Evolutionary conservation across 2,888 invertebrate genomes (phyloP).

Genomic region (Molanna angustata): DNA sequence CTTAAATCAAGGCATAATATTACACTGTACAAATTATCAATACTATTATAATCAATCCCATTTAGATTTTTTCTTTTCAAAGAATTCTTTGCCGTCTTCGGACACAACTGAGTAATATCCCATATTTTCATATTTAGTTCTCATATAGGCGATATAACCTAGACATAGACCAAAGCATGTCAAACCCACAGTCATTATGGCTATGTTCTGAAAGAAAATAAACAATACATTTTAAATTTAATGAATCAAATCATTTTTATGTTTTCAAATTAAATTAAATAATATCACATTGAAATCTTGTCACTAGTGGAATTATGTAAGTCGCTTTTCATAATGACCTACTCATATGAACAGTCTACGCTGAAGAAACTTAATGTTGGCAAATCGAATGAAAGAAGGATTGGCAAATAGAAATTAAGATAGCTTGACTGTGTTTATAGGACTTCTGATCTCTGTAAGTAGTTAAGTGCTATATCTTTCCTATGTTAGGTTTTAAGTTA

Average conservation of each 20-base stretch:
- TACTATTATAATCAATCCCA: slow-evolving; percentile 59
- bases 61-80: slow-evolving; percentile 72
- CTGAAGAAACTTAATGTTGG: too few species aligned
- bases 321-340: too few species aligned
- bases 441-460: background rate
- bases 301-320: too few species aligned
- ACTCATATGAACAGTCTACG: too few species aligned
- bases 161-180: slow-evolving; percentile 69
- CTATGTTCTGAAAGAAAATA: slow-evolving; percentile 68
- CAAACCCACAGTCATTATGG: slow-evolving; percentile 81
- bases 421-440: background rate
- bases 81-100: slow-evolving; percentile 73
- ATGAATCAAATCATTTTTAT: background rate
- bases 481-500: background rate
- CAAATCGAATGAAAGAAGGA: too few species aligned
- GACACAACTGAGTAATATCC: slow-evolving; percentile 79
- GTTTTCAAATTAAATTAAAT: background rate
- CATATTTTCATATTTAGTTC: slow-evolving; percentile 72
- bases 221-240: background rate
- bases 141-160: slow-evolving; percentile 84
- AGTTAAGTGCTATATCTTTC: background rate
- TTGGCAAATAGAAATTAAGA: background rate
- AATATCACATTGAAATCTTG: background rate
- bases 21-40: background rate
- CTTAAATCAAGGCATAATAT: background rate